A percentile compares a stretch with the other conserved stretches of the same genome.
These are phyloP conservation scores for Phrixothrix hirtus DNA, from an alignment of 2,888 invertebrate genomes.

Conservation along the genomic window DNA sequence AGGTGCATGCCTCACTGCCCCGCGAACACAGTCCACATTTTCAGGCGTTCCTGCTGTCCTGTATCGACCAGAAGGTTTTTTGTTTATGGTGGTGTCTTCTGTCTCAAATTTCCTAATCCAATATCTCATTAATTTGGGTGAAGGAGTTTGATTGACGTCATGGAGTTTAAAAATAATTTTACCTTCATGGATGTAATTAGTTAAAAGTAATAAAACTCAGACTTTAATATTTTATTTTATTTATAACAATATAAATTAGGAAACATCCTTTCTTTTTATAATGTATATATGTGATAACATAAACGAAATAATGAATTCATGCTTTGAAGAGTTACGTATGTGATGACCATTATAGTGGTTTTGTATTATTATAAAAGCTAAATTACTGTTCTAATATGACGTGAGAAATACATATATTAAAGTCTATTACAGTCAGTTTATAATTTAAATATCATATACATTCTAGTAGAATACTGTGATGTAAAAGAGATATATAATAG, in stretches of 20 bases:
- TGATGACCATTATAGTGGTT: constrained; percentile 5
- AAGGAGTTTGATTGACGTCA: too few species aligned
- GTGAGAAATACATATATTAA: constrained; percentile 14
- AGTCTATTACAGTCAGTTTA: constrained; percentile 35
- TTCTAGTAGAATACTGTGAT: constrained; percentile 49
- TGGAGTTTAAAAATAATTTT: too few species aligned
- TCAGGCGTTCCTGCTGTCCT: too few species aligned
- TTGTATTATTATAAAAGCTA: constrained; percentile 14
- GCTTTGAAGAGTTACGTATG: constrained; percentile 20
- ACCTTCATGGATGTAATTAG: not conserved
- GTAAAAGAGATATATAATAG: constrained; percentile 45
- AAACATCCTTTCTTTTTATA: constrained; percentile 33
- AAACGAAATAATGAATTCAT: constrained; percentile 20
- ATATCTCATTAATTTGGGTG: too few species aligned
- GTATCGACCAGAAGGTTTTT: too few species aligned
- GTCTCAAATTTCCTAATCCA: too few species aligned
- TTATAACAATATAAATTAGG: constrained; percentile 38
- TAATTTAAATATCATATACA: constrained; percentile 38
- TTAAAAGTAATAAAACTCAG: not conserved
- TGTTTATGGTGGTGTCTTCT: not conserved
- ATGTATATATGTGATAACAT: constrained; percentile 26
- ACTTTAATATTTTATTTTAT: constrained; percentile 19
- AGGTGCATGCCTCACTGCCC: too few species aligned
- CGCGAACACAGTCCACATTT: too few species aligned
- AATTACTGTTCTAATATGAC: constrained; percentile 15